Evolutionary conservation across 2,888 invertebrate genomes (phyloP).

Genomic region (Mycalesis mineus): DNA sequence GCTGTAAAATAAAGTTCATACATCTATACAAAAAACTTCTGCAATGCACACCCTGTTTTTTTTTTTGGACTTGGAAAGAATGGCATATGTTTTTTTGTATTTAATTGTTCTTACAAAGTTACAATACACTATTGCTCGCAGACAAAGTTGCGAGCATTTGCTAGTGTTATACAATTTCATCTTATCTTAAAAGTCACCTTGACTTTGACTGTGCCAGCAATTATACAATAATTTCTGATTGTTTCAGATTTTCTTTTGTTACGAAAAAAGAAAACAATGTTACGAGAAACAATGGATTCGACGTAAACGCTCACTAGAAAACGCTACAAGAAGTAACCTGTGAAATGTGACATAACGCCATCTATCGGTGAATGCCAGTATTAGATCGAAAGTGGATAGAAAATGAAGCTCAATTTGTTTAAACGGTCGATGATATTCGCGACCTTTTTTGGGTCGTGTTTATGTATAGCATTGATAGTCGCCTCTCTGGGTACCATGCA

Average conservation of each 20-base stretch:
- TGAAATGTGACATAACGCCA: conserved; percentile 64
- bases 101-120: too few relatives aligned
- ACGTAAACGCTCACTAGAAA: conserved; percentile 54
- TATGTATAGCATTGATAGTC: conserved; percentile 86
- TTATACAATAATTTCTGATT: conserved; percentile 31
- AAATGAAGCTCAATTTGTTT: conserved; percentile 82
- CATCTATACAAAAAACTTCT: too few relatives aligned
- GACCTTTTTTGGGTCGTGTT: conserved; percentile 88
- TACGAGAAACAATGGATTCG: conserved; percentile 53
- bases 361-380: conserved; percentile 41
- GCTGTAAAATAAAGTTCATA: too few relatives aligned
- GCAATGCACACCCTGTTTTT: too few relatives aligned
- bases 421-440: conserved; percentile 88
- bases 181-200: neutral
- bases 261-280: conserved; percentile 44
- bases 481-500: conserved; percentile 90
- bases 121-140: too few relatives aligned
- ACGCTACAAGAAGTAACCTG: conserved; percentile 30
- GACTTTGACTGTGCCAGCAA: conserved; percentile 3
- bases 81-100: too few relatives aligned
- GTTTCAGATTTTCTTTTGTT: conserved; percentile 56
- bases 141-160: too few relatives aligned
- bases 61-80: too few relatives aligned
- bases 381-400: conserved; percentile 44
- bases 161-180: too few relatives aligned